Base-by-base conservation (phyloP, 2,888 invertebrate species). In the Cheilosia pagana region DNA sequence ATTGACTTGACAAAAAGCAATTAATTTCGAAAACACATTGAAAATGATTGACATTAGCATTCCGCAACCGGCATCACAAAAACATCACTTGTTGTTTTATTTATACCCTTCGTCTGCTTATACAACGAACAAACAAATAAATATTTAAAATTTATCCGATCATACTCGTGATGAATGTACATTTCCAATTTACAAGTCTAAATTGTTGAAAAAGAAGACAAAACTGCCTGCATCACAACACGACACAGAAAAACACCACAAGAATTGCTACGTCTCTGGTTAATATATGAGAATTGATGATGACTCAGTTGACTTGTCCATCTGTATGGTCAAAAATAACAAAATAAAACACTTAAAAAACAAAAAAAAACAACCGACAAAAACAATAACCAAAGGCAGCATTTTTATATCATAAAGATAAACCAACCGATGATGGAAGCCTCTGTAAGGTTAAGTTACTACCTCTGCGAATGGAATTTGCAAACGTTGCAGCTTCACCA, bases 341-440 rank as follows among this genome's bases (percentile, higher is more conserved):
- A 50, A n/a, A 12, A n/a, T 16, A 2, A 45, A 31, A 52, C 31
- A 43, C 43, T 45, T 25, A 21, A 55, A 21, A 55, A 16, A 21
- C 2, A 7, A 50, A 23, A 50, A 48, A 57, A n/a, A n/a, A 43
- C 3, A 16, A 45, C 16, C 16, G 16, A 12, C 19, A 25, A 28
- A 77, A 76, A 35, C 52, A 10, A 35, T 43, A 10, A 77, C 39
- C 39, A 63, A 52, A 78, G 67, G 50, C 71, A 70, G 48, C 57
- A 50, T 45, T 70, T 35, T 35, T 12, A 35, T 35, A 35, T 35
- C 35, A 35, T 4, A 35, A 25, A 25, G n/a, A n/a, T n/a, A 25
- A 35, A 3, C 48, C 45, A 68, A 55, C 41, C 60, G 45, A 19
- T 45, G 45, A 45, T 45, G 45, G 45, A 71, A 35, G 14, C 19